These are phyloP conservation scores for Euura saliciscinereae DNA, from an alignment of 1,140 invertebrate species.

Conservation along the genomic window DNA sequence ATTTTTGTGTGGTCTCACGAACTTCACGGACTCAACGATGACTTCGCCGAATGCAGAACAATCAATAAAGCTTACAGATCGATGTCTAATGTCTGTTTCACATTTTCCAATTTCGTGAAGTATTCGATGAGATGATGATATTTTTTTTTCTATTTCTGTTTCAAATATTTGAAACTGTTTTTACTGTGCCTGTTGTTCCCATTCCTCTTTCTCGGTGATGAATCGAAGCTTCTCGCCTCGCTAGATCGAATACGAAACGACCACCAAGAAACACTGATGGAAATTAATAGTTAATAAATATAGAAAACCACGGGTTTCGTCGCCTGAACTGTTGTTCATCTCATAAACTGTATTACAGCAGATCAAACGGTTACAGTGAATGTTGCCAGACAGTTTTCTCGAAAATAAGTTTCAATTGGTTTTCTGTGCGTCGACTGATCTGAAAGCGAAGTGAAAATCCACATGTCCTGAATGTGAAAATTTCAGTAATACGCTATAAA, in stretches of 20 bases:
- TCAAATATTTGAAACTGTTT: conserved; percentile 1
- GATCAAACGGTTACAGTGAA: neutral
- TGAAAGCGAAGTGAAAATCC: neutral
- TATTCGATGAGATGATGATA: too few relatives aligned
- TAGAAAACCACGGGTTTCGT: too few relatives aligned
- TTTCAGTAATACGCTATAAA: too few relatives aligned
- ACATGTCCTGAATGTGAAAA: too few relatives aligned
- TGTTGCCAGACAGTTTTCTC: neutral
- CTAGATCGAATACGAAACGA: too few relatives aligned
- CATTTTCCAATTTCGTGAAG: conserved; percentile 4
- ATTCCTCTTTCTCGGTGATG: neutral
- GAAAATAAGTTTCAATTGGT: neutral
- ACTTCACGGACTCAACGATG: too few relatives aligned
- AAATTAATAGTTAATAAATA: too few relatives aligned
- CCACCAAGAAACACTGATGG: too few relatives aligned
- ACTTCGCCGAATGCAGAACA: too few relatives aligned
- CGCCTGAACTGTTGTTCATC: too few relatives aligned
- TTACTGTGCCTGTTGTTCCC: neutral
- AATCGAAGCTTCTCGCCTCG: neutral
- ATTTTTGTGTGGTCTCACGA: too few relatives aligned
- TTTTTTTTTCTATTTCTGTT: neutral
- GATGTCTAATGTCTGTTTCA: neutral
- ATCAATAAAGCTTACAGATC: too few relatives aligned
- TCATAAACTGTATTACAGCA: neutral
- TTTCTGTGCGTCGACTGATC: neutral